Base-by-base conservation (phyloP, 1,140 invertebrate genomes). In the Panonychus citri region DNA sequence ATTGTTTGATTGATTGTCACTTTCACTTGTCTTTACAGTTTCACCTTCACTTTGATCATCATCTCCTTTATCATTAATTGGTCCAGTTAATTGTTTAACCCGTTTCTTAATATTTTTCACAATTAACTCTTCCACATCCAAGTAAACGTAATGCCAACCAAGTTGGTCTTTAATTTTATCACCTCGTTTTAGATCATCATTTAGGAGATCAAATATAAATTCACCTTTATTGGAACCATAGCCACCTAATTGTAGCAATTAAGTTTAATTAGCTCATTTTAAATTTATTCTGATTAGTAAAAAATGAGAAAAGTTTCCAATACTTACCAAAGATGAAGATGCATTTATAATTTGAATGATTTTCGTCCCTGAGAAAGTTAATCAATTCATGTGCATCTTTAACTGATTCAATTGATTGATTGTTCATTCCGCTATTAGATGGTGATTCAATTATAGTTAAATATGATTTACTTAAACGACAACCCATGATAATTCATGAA, bases 311-410 rank as follows among this genome's bases (percentile, higher is more conserved):
- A n/a, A n/a, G n/a, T n/a, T n/a, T n/a, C n/a, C n/a, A n/a, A 27
- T 42, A 53, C 56, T 49, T 42, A 54, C 58, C 58, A 26, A 59
- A 59, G 3, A 59, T 42, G 34, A 59, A 59, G n/a, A 59, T 59
- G 26, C 58, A 59, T 40, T 56, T 59, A 26, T 56, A 55, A 28
- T 57, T 27, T 2, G 48, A 30, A 49, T 56, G 58, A 42, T 59
- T 30, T 15, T 24, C 15, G 28, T 49, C 46, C 15, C 13, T 13
- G 10, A 59, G 37, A 39, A 28, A 59, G 13, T 12, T 39, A 39
- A 51, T 15, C 17, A 59, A 34, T 34, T 57, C 51, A 40, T 52
- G 49, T 13, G 39, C 34, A 7, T 13, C 21, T 24, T 19, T 40
- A 12, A 59, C 30, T 12, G 46, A 10, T 24, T 52, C 46, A 24